Conservation (phyloP, 2,113 vertebrate species). For the Felis chaus region DNA sequence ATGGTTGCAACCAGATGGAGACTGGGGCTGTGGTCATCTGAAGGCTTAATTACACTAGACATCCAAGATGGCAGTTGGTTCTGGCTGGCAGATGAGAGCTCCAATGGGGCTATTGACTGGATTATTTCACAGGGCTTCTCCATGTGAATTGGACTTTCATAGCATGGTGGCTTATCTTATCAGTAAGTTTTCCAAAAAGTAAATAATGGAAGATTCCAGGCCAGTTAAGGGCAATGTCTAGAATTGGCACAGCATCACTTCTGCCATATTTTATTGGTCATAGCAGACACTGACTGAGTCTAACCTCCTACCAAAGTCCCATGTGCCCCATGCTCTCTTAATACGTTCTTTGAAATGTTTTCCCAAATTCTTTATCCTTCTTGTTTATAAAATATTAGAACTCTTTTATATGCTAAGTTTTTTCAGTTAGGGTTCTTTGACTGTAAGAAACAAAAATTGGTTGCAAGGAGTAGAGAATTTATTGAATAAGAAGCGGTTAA, state of each 20-base stretch:
- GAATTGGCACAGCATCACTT: neutral
- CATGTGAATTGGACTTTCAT: neutral
- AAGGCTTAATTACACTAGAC: neutral
- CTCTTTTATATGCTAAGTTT: neutral
- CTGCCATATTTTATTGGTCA: neutral
- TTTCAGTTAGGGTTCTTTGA: neutral
- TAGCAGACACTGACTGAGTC: neutral
- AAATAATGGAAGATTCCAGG: neutral
- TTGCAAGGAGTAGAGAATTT: neutral
- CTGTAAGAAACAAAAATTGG: neutral
- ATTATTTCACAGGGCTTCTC: neutral
- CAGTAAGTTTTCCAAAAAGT: neutral
- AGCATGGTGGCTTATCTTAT: neutral
- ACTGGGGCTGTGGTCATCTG: neutral
- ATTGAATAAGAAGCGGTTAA: neutral
- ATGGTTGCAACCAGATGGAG: neutral
- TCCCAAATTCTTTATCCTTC: neutral
- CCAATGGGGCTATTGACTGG: accelerated
- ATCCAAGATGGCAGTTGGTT: neutral
- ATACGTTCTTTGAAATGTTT: constrained; percentile 19
- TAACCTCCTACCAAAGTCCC: neutral
- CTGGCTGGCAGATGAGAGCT: neutral
- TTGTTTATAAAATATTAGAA: neutral
- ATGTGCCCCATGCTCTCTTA: neutral
- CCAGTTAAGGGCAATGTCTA: neutral